Percentiles rank a stretch among this genome's conserved stretches.
These are phyloP conservation scores for Drosophila koepferae DNA, from an alignment of 2,888 invertebrate species.

Conservation along the genomic window DNA sequence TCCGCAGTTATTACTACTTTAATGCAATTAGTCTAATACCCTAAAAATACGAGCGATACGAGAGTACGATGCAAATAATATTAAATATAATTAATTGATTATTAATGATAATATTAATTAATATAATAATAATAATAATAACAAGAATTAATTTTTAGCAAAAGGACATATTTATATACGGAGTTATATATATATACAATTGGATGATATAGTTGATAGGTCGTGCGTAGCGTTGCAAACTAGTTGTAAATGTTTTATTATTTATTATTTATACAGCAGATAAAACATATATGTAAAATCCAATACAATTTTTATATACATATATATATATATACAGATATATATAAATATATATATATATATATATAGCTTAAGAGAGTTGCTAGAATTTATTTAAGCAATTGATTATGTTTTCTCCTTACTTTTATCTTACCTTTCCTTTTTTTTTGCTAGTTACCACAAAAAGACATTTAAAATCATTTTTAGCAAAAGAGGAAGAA, in stretches of 20 bases:
- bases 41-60: conserved; percentile 30
- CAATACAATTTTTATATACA: conserved; percentile 31
- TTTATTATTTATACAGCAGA: conserved; percentile 79
- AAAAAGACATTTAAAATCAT: conserved; percentile 67
- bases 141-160: conserved; percentile 70
- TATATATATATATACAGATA: conserved; percentile 26
- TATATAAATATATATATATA: conserved; percentile 23
- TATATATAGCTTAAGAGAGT: conserved; percentile 64
- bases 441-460: conserved; percentile 46
- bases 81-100: conserved; percentile 38
- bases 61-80: conserved; percentile 54
- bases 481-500: conserved; percentile 30
- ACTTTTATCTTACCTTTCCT: not conserved
- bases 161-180: conserved; percentile 78
- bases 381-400: conserved; percentile 72
- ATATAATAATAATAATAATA: not conserved
- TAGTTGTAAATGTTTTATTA: conserved; percentile 78
- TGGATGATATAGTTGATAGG: conserved; percentile 78
- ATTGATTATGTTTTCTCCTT: conserved; percentile 33
- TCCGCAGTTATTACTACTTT: conserved; percentile 77
- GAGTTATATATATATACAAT: conserved; percentile 70
- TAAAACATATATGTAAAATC: conserved; percentile 58
- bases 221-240: conserved; percentile 73
- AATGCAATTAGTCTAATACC: conserved; percentile 73
- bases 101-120: conserved; percentile 40